Conservation (phyloP, 37 sponge, comb jelly and placozoan genomes). For the Ianthella basta region DNA sequence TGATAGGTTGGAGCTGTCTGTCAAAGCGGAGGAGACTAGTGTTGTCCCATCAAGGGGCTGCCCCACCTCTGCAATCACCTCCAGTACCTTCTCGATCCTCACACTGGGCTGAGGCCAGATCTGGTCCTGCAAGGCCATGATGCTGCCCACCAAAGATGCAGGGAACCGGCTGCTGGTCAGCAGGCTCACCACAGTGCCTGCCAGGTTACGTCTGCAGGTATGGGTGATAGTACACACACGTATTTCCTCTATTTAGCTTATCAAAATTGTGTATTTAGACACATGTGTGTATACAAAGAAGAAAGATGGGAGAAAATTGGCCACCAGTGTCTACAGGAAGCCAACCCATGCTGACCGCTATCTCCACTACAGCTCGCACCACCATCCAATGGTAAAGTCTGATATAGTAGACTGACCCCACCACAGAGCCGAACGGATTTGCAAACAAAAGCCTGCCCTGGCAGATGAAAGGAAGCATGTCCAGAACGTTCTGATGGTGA, state of each 20-base stretch:
- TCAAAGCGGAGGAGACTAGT: neutral
- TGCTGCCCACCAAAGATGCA: conserved; percentile 33
- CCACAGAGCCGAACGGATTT: conserved; percentile 21
- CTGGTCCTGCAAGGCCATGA: conserved; percentile 44
- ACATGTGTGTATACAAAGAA: no score
- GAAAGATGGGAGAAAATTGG: neutral
- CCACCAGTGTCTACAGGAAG: conserved; percentile 9
- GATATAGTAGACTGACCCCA: conserved; percentile 11
- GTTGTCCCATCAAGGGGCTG: conserved; percentile 31
- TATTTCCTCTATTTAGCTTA: neutral
- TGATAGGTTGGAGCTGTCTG: neutral
- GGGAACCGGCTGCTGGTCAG: conserved; percentile 43
- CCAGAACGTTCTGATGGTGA: conserved; percentile 1
- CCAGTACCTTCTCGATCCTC: conserved; percentile 65
- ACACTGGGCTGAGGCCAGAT: conserved; percentile 66
- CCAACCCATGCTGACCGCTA: neutral
- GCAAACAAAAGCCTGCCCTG: neutral
- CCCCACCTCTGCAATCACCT: conserved; percentile 75
- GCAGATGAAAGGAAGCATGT: conserved; percentile 5
- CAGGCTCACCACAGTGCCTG: conserved; percentile 33
- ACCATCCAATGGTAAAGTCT: conserved; percentile 20
- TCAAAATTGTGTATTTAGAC: neutral
- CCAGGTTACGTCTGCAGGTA: conserved; percentile 52
- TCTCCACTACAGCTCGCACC: conserved; percentile 10
- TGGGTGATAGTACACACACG: neutral